Base-by-base conservation (phyloP, 2,797 vertebrate species). In the Melanogrammus aeglefinus region DNA sequence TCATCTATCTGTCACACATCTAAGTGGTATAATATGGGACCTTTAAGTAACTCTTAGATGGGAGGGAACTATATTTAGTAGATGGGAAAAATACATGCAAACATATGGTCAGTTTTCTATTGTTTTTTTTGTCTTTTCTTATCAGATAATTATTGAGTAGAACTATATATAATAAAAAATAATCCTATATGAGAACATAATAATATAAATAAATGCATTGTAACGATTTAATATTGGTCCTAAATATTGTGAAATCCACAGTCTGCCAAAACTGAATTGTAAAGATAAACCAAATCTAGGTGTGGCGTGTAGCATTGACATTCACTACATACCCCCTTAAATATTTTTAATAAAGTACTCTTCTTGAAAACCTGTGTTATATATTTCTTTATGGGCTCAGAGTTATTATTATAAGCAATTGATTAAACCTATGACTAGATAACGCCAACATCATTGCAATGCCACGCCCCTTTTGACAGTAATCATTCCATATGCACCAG, bases 401-500 rank as follows among this genome's bases (percentile, higher is more conserved):
- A 57, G 47, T 57, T 57, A 21, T 57, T 63, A 2, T 24, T 69
- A 12, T 27, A 27, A 10, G 10, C 63, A 69, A 69, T 16, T 69
- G 63, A 27, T 69, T 27, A 24, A 69, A 27, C 21, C 57, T 63
- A 63, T 63, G n/a, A 24, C 57, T 66, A 24, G 57, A 66, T 57
- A 44, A 84, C 74, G 39, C 39, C 39, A 9, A 21, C 76, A 47
- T 72, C 77, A 57, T 77, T 6, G 36, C 79, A 47, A 74, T 31
- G 78, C 78, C 73, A 31, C 44, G 31, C 18, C 73, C 70, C 36
- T 4, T 16, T 63, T 6, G 87, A 90, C 85, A 79, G 16, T 95
- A 94, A 95, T 94, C 92, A 90, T 82, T 73, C 78, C 78, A 88
- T 85, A 88, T 93, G 79, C 84, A 76, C 76, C 47, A 47, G 74